A percentile compares a stretch with the other conserved stretches of the same genome.
These are phyloP conservation scores for Procambarus clarkii DNA, from an alignment of 1,140 invertebrate genomes.

Conservation along the genomic window DNA sequence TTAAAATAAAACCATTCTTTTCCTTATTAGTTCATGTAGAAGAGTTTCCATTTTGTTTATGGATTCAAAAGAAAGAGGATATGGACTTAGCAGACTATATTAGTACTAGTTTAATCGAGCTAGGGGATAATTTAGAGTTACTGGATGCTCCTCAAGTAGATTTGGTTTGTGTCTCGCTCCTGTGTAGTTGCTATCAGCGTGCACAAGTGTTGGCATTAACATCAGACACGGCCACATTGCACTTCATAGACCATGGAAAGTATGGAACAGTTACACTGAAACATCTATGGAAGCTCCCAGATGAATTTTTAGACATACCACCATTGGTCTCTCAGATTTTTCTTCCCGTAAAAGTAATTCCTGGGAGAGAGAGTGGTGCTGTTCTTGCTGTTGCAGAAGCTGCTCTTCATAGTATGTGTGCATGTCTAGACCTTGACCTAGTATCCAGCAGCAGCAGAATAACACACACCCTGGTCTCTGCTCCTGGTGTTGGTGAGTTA, in stretches of 20 bases:
- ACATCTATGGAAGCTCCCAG: not conserved
- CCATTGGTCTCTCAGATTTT: not conserved
- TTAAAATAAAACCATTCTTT: not conserved
- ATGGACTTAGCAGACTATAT: slow-evolving; percentile 27
- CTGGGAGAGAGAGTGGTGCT: slow-evolving; percentile 1
- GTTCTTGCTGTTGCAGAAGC: slow-evolving; percentile 16
- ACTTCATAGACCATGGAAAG: slow-evolving; percentile 15
- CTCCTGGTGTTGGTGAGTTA: not conserved
- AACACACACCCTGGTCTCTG: not conserved
- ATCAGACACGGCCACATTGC: not conserved
- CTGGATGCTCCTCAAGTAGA: not conserved
- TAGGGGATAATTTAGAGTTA: not conserved
- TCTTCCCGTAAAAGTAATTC: not conserved
- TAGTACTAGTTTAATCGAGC: not conserved
- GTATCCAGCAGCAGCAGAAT: not conserved
- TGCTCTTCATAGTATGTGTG: not conserved
- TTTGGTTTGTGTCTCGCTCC: not conserved
- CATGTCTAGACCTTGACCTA: not conserved
- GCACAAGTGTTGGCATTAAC: not conserved
- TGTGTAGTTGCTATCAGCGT: not conserved
- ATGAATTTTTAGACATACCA: not conserved
- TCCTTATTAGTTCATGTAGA: slow-evolving; percentile 2
- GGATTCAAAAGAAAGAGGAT: slow-evolving; percentile 14
- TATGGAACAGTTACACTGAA: not conserved
- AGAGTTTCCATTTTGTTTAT: slow-evolving; percentile 8